phyloP scores from a whole-genome alignment of 2,113 vertebrate genomes.

The Sapayoa aenigma region DNA sequence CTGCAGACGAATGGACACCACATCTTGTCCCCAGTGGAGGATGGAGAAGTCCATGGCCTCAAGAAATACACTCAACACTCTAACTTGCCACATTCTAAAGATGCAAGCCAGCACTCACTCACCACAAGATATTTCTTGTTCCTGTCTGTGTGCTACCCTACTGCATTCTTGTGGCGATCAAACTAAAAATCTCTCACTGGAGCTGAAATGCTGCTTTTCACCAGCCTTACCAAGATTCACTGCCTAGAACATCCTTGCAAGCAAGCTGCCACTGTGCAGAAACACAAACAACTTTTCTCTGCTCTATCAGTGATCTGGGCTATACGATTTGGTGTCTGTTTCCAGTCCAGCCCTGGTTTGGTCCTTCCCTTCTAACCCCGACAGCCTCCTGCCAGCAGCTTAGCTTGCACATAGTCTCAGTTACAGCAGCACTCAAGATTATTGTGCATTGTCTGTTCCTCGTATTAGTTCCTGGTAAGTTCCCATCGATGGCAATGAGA shows the following conservation, averaged over 20 bases:
- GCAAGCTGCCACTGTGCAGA: neutral
- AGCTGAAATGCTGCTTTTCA: neutral
- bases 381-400: neutral
- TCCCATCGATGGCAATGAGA: neutral
- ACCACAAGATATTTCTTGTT: neutral
- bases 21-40: fast-evolving
- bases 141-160: neutral
- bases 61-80: no score
- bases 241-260: neutral
- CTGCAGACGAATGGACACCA: fast-evolving
- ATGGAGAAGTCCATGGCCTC: neutral
- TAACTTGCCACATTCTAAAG: neutral
- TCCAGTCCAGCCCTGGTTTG: neutral
- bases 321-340: neutral
- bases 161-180: no score
- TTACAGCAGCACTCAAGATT: neutral
- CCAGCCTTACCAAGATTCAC: no score
- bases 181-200: neutral
- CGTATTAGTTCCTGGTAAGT: neutral
- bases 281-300: neutral
- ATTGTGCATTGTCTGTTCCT: neutral
- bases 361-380: neutral
- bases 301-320: neutral
- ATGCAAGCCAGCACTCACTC: neutral
- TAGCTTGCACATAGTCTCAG: neutral